These are phyloP conservation scores for Leptura quadrifasciata DNA, from an alignment of 2,888 invertebrate species.

Conservation along the genomic window DNA sequence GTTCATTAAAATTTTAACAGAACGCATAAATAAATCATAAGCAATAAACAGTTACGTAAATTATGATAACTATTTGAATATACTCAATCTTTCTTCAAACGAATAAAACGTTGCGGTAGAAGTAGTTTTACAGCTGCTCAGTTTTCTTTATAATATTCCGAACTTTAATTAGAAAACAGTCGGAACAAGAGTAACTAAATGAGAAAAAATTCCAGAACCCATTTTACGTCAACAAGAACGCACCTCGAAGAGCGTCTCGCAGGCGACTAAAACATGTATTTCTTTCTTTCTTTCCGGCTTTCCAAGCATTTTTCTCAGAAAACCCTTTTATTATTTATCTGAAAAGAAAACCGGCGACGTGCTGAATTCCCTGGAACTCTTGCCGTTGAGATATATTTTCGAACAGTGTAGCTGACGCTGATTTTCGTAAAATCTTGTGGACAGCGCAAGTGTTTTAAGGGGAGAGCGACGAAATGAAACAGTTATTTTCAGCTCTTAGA, in stretches of 20 bases:
- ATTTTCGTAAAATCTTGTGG: too few species aligned
- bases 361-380: too few species aligned
- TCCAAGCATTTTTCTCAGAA: too few species aligned
- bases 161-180: constrained; percentile 18
- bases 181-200: background rate
- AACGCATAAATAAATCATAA: background rate
- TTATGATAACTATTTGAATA: background rate
- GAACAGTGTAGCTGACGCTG: too few species aligned
- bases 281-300: too few species aligned
- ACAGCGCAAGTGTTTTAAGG: too few species aligned
- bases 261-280: background rate
- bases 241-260: background rate
- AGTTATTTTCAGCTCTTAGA: too few species aligned
- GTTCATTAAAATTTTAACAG: background rate
- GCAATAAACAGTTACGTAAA: background rate
- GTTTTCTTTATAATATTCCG: constrained; percentile 1
- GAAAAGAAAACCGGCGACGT: too few species aligned
- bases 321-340: too few species aligned
- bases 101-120: constrained; percentile 3
- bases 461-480: too few species aligned
- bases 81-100: background rate
- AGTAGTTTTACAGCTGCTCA: constrained; percentile 9
- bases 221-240: background rate
- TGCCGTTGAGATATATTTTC: too few species aligned
- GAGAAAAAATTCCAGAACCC: background rate